Evolutionary conservation across 2,888 invertebrate species (phyloP), one percentile per base, ranked within the genome.

Genomic region (Thyatira batis): DNA sequence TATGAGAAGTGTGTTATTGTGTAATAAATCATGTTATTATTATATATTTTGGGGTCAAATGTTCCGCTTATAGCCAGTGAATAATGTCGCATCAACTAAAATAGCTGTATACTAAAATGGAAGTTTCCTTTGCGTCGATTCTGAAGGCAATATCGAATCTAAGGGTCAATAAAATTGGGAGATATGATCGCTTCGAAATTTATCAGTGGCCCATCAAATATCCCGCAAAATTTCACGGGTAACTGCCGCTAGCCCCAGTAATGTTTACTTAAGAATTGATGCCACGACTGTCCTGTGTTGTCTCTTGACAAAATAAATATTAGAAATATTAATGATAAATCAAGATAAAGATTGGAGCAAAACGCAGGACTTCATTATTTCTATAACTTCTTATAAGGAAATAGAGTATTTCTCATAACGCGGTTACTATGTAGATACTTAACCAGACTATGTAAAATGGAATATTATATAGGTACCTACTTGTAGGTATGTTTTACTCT

Each of bases 131-230:
- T 43, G 56, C 58, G 57, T 68, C 64, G 62, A 65, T 64, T 59
- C 62, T 51, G 60, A 61, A 55, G 60, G 63, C 65, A 76, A 81
- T 80, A 80, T 81, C 76, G 65, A 74, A 76, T 78, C 71, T 78
- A 81, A 84, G 77, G 81, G 79, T 78, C 83, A 80, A 83, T 84
- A 82, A 83, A 85, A 81, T 76, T 75, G 73, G 74, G 65, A 82
- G 82, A 81, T 83, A 80, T 78, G 75, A 82, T 81, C 78, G 66
- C 56, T 59, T 63, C 69, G 63, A 69, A 80, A 78, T 80, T 80
- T 80, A 81, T 78, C 79, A 79, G 76, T 66, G 66, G 65, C 68
- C 74, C 72, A 73, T 78, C 73, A 73, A 78, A 74, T 73, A 78
- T 67, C 71, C 73, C 74, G 67, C 75, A 69, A 71, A 78, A 78